Evolutionary conservation across 2,888 invertebrate genomes (phyloP).

Genomic region (Kuschelorhynchus macadamiae): DNA sequence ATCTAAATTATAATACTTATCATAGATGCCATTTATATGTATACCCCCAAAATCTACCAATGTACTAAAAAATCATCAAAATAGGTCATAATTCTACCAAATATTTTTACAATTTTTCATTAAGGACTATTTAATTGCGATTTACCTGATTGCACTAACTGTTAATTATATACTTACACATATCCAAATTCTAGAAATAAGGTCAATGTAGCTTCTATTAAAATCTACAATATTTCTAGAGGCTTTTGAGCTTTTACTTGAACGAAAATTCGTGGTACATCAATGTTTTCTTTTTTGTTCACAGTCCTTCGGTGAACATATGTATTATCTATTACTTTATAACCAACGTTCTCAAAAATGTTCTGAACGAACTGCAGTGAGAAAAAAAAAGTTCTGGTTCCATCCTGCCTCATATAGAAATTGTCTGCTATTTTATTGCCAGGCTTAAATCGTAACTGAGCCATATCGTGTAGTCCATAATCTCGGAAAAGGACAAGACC

Average conservation of each 20-base stretch:
- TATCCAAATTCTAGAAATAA: no score
- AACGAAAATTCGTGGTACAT: constrained; percentile 93
- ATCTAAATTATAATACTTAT: no score
- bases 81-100: no score
- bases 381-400: constrained; percentile 91
- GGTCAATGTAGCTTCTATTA: no score
- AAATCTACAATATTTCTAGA: no score
- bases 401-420: constrained; percentile 97
- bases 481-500: constrained; percentile 91
- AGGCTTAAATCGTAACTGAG: constrained; percentile 93
- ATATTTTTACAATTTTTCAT: no score
- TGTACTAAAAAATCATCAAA: no score
- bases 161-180: no score
- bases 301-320: constrained; percentile 92
- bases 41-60: no score
- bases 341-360: constrained; percentile 80
- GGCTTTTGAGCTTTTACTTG: constrained; percentile 83
- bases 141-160: no score
- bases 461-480: constrained; percentile 96
- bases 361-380: constrained; percentile 78
- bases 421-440: constrained; percentile 94
- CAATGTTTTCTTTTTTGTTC: constrained; percentile 92
- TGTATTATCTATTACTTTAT: constrained; percentile 76
- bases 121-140: no score
- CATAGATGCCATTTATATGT: no score